Base-by-base conservation (phyloP, 2,888 invertebrate genomes). In the Diaphora mendica region DNA sequence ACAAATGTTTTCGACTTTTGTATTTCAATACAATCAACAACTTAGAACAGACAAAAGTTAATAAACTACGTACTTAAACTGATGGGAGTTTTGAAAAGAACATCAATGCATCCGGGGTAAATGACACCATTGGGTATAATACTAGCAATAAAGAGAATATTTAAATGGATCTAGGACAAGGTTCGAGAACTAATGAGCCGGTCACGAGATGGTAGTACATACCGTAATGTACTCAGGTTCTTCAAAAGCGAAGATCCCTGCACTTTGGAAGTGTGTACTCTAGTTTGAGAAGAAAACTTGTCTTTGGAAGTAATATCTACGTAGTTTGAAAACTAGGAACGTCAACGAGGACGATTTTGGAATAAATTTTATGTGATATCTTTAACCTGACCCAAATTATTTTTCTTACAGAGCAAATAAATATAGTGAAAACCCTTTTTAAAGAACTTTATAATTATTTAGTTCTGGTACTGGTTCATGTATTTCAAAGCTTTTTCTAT, bases 141-240 rank as follows among this genome's bases (percentile, higher is more conserved):
- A 78, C 79, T 74, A 76, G 79, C 79, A 78, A 77, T 83, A 76
- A 77, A 79, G 80, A 76, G 84, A 85, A 79, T 81, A 79, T 70
- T 79, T 68, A 77, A 79, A 77, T 72, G 76, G 78, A 83, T 78
- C 72, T 79, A 76, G 83, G 65, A 79, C 83, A 85, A 85, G 85
- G 83, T 82, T 82, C 75, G 79, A 20, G 62, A 48, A 64, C 30
- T 39, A 66, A 55, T 67, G 65, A 59, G 26, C 33, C 73, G 13
- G 71, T 70, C 67, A 74, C 73, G 66, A 68, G 66, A 51, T 39
- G n/a, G 33, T 42, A 59, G 55, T 64, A 70, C 55, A 71, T 68
- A 70, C 68, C 33, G 35, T 51, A 70, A 51, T 55, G n/a, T 48
- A 67, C 67, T 64, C 33, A 13, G 23, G 51, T 64, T 64, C 51